Conservation (phyloP, 2,797 vertebrate genomes). For the Enteromius mattozi region DNA sequence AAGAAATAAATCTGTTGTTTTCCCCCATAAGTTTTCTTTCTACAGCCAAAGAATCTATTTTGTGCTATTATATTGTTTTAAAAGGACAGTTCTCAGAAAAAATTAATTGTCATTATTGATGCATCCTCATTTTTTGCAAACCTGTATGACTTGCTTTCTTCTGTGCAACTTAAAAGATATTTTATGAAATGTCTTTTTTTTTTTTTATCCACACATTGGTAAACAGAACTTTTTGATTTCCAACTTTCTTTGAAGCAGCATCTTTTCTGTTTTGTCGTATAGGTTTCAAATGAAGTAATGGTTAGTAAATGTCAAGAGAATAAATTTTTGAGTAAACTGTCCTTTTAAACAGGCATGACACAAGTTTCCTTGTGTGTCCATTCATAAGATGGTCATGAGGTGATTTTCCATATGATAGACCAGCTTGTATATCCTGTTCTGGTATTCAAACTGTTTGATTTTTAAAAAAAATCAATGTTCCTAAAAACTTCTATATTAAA, state of each 20-base stretch:
- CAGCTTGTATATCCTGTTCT: background rate
- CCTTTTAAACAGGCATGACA: background rate
- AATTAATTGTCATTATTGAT: background rate
- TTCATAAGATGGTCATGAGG: background rate
- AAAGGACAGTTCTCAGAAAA: background rate
- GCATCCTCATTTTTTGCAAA: background rate
- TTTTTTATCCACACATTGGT: background rate
- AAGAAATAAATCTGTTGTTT: background rate
- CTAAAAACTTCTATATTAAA: slow-evolving; percentile 37
- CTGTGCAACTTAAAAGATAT: background rate
- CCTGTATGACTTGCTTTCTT: background rate
- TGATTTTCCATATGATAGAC: background rate
- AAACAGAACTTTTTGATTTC: background rate
- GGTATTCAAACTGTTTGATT: background rate
- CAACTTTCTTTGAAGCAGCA: background rate
- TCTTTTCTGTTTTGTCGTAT: background rate
- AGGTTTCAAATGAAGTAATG: background rate
- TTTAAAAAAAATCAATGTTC: background rate
- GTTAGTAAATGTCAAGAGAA: background rate
- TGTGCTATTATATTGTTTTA: background rate
- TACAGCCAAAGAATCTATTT: background rate
- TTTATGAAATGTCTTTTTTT: background rate
- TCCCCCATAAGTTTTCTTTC: background rate
- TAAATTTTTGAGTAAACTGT: background rate
- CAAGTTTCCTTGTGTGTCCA: background rate